A percentile compares a stretch with the other conserved stretches of the same genome.
Conservation (phyloP, 2,113 vertebrate species). For the Piaya cayana region DNA sequence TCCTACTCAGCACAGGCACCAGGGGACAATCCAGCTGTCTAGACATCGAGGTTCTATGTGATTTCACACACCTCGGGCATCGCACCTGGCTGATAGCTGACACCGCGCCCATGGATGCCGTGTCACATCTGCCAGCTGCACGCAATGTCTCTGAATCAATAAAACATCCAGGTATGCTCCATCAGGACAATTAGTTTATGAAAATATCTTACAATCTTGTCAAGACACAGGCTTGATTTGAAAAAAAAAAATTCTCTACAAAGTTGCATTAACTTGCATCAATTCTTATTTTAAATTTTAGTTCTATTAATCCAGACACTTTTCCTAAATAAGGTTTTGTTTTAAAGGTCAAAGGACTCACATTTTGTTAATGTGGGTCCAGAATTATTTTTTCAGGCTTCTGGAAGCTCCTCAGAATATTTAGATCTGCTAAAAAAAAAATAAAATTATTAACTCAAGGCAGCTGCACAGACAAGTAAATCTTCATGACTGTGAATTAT, state of each 20-base stretch:
- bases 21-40: conserved; percentile 7
- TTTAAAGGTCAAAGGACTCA: background rate
- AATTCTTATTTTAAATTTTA: background rate
- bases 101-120: background rate
- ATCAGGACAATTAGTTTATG: background rate
- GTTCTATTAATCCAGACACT: background rate
- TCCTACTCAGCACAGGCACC: background rate
- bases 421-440: background rate
- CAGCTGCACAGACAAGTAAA: background rate
- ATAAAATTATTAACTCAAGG: background rate
- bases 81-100: conserved; percentile 7
- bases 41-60: accelerated
- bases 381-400: background rate
- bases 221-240: background rate
- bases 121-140: conserved; percentile 23
- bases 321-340: background rate
- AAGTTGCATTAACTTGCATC: background rate
- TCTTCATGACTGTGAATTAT: background rate
- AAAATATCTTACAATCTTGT: background rate
- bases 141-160: background rate
- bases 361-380: background rate
- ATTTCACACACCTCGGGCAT: conserved; percentile 29
- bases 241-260: background rate
- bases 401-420: background rate
- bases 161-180: background rate